Percentiles rank a stretch among this genome's conserved stretches.
Conservation (phyloP, 2,113 vertebrate species). For the Oreochromis niloticus region DNA sequence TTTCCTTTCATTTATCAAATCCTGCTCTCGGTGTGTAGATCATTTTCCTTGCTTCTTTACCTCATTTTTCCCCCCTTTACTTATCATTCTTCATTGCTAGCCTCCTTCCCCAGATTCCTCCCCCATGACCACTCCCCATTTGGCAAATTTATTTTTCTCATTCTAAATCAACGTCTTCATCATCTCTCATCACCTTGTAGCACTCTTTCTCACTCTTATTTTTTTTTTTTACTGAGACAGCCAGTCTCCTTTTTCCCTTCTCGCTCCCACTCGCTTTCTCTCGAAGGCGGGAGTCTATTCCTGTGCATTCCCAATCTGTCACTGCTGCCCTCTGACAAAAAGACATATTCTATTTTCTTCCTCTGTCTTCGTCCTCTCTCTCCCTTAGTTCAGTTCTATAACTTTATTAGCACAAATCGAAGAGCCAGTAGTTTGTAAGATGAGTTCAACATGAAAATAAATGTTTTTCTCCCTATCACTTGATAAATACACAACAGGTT, state of each 20-base stretch:
- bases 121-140: conserved; percentile 30
- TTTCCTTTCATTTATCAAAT: conserved; percentile 14
- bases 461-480: neutral
- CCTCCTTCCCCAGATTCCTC: conserved; percentile 21
- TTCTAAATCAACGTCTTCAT: conserved; percentile 55
- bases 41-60: neutral
- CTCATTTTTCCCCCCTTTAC: neutral
- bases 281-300: conserved; percentile 38
- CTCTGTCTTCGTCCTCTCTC: neutral
- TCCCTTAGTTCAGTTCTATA: neutral
- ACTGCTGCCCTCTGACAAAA: conserved; percentile 23
- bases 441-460: neutral
- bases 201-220: neutral
- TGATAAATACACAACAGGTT: neutral
- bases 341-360: conserved; percentile 3
- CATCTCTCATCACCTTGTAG: conserved; percentile 33
- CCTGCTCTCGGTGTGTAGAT: neutral
- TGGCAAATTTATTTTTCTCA: conserved; percentile 38
- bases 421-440: neutral
- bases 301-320: conserved; percentile 40
- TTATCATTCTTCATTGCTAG: conserved; percentile 10
- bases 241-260: neutral
- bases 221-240: neutral
- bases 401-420: neutral
- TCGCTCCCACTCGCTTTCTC: neutral